Conservation (phyloP, 2,797 vertebrate species). For the Chelmon rostratus region DNA sequence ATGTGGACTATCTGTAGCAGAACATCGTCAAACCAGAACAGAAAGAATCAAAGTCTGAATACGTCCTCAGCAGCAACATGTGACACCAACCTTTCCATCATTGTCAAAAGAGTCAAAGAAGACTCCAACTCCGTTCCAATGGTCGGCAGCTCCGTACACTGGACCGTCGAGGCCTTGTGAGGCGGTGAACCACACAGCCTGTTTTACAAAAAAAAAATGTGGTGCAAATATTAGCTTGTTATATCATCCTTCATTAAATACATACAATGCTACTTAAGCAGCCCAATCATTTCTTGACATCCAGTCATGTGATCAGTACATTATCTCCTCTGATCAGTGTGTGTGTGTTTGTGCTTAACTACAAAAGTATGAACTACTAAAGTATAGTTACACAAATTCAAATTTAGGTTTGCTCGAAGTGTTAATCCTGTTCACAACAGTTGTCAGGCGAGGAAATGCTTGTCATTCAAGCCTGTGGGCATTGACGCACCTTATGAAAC, state of each 20-base stretch:
- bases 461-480: background rate
- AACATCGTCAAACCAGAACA: constrained; percentile 3
- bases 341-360: background rate
- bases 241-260: no score
- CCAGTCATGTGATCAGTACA: no score
- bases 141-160: constrained; percentile 94
- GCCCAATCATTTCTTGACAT: no score
- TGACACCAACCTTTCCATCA: constrained; percentile 92
- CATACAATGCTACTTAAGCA: no score
- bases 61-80: background rate
- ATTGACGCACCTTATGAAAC: constrained; percentile 6
- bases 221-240: background rate
- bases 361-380: background rate
- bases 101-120: constrained; percentile 99
- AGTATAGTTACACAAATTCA: no score
- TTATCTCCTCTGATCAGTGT: background rate
- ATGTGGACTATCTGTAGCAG: background rate
- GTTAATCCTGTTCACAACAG: no score
- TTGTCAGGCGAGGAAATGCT: background rate
- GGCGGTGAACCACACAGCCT: constrained; percentile 95
- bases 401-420: no score
- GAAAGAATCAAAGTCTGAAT: background rate
- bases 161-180: constrained; percentile 93
- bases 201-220: constrained; percentile 24
- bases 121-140: constrained; percentile 95